Evolutionary conservation across 2,797 vertebrate genomes (phyloP), one percentile per base, ranked within the genome.

Genomic region (Podarcis siculus): DNA sequence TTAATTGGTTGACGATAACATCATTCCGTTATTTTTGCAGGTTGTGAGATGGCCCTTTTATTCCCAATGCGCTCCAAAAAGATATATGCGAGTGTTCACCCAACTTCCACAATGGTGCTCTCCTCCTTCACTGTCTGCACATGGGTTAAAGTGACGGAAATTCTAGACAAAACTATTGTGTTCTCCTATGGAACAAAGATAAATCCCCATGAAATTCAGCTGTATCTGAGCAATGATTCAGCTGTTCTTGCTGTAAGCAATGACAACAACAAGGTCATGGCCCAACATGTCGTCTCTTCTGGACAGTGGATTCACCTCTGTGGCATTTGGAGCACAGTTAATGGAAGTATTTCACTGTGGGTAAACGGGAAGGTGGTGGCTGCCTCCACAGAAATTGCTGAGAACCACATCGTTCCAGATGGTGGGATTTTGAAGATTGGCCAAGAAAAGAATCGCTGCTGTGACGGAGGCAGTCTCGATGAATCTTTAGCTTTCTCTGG

Each of bases 51-150:
- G 35, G 98, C 98, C 0, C 95, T 99, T 32, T 97, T 99, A 89
- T 99, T 99, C 93, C 99, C 99, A 35, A 98, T 98, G 98, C 98
- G 98, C n/a, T 99, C 99, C 2, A 96, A 96, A 78, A 98, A 97
- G 93, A 99, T 98, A 89, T 98, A 98, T 89, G 97, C 97, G 82
- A 97, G 98, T 0, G 96, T 99, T 69, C 95, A 97, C 39, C 98
- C 98, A 0, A 95, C 95, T 0, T 92, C 86, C 6, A 95, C 94
- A 0, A 97, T 98, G 96, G 91, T 90, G 27, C 94, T 98, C 42
- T 92, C 82, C 49, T 95, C 98, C 88, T 98, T 99, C 80, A 99
- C 98, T 1, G 94, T 97, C 85, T 99, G 98, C 92, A 92, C 98
- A 90, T 99, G 99, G 99, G 96, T 98, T 89, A 99, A 98, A 96